Percentiles rank a stretch among this genome's conserved stretches.
These are phyloP conservation scores for Ips typographus DNA, from an alignment of 1,140 invertebrate genomes.

Conservation along the genomic window DNA sequence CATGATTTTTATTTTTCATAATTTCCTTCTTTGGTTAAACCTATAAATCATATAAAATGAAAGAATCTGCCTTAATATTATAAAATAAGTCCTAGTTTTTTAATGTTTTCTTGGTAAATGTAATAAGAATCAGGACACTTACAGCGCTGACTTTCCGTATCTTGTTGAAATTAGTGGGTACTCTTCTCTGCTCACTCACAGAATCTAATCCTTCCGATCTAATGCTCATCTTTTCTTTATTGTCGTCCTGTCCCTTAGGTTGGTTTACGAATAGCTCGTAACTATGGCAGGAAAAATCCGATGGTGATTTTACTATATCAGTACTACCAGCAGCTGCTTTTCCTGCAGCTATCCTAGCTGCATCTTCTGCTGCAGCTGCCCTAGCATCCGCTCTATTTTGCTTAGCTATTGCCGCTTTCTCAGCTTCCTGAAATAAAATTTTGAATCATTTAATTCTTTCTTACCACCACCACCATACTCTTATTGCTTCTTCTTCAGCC, in stretches of 20 bases:
- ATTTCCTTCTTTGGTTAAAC: neutral
- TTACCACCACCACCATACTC: constrained; percentile 58
- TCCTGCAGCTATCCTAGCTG: constrained; percentile 58
- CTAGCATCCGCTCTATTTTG: constrained; percentile 70
- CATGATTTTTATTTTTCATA: constrained; percentile 49
- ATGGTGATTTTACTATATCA: constrained; percentile 74
- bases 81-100: too few relatives aligned
- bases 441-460: neutral
- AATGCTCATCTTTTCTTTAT: constrained; percentile 87
- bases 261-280: constrained; percentile 88
- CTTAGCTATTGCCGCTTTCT: constrained; percentile 74
- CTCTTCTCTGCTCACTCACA: constrained; percentile 77
- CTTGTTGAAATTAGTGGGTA: constrained; percentile 60
- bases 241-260: constrained; percentile 80
- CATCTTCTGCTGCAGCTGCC: constrained; percentile 61
- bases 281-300: constrained; percentile 84
- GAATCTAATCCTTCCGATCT: constrained; percentile 83
- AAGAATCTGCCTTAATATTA: neutral
- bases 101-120: neutral
- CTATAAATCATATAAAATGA: neutral
- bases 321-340: constrained; percentile 63
- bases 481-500: constrained; percentile 86
- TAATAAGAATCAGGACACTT: constrained; percentile 61
- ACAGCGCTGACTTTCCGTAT: constrained; percentile 88
- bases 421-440: constrained; percentile 66